Evolutionary conservation across 2,113 vertebrate genomes (phyloP).

Genomic region (Aleadryas rufinucha): DNA sequence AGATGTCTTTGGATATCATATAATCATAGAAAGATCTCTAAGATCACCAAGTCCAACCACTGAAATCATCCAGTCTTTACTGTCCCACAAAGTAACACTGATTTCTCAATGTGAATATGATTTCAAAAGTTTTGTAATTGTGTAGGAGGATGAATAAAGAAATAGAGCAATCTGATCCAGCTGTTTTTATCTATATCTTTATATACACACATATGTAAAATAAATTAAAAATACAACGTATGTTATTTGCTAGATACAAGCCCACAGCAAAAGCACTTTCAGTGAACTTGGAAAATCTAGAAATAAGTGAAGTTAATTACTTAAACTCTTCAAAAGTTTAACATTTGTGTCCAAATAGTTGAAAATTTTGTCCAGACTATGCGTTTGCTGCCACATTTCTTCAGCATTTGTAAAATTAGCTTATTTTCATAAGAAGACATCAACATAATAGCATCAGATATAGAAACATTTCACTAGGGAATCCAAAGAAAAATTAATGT

Average conservation of each 20-base stretch:
- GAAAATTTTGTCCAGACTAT: not conserved
- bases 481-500: not conserved
- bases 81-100: not conserved
- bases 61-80: not conserved
- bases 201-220: not conserved
- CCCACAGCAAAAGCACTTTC: not conserved
- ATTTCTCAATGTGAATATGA: not conserved
- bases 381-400: not conserved
- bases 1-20: not conserved
- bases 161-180: not conserved
- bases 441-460: not conserved
- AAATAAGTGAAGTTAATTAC: not conserved
- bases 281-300: not conserved
- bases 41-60: not conserved
- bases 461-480: not conserved
- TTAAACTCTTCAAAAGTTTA: not conserved
- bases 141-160: not conserved
- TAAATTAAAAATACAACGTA: not conserved
- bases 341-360: not conserved
- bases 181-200: not conserved
- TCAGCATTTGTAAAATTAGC: not conserved
- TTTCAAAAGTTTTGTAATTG: not conserved
- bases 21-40: not conserved
- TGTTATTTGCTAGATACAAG: not conserved
- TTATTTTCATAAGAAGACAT: not conserved